Evolutionary conservation across 2,888 invertebrate genomes (phyloP), one percentile per base, ranked within the genome.

Genomic region (Caenorhabditis drosophilae): DNA sequence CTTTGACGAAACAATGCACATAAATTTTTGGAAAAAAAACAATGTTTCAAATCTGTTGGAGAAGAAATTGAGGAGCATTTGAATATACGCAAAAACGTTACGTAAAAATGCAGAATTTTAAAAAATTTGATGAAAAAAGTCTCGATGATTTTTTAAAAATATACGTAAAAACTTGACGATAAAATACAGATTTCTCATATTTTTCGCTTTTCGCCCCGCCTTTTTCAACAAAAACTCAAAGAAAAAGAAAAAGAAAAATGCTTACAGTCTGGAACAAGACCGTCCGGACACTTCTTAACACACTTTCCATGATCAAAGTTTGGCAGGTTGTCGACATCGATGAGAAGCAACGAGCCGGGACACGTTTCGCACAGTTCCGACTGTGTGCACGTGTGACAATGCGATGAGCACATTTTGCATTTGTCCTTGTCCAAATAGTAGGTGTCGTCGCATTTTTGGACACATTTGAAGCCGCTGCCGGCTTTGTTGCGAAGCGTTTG

Each of bases 231-330:
- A n/a, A n/a, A n/a, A n/a, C n/a, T n/a, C n/a, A n/a, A n/a, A n/a
- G n/a, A 25, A 42, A 42, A 11, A 23, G 25, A 25, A 25, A 25
- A 9, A 31, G 34, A 44, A 38, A 36, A 41, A 54, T 46, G 76
- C 78, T 70, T 45, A 81, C 82, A 82, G 64, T 82, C 82, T n/a
- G 80, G 70, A 16, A 80, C 59, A 1, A 83, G 63, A n/a, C 80
- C 81, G 1, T 44, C 50, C 1, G 83, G 83, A 45, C 83, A 83
- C 20, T 55, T 46, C 20, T 79, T 77, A 11, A 83, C 79, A 58
- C 83, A 83, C 25, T 77, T 79, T 25, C 83, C 82, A 45, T 84
- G 80, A 49, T 80, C 78, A 47, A 77, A 70, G 45, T 79, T 76
- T 0, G 75, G 76, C 57, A 70, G 62, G 45, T 76, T 75, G 31